Percentiles rank a stretch among this genome's conserved stretches.
These are phyloP conservation scores for Cenopis cana DNA, from an alignment of 2,888 invertebrate species.

Conservation along the genomic window DNA sequence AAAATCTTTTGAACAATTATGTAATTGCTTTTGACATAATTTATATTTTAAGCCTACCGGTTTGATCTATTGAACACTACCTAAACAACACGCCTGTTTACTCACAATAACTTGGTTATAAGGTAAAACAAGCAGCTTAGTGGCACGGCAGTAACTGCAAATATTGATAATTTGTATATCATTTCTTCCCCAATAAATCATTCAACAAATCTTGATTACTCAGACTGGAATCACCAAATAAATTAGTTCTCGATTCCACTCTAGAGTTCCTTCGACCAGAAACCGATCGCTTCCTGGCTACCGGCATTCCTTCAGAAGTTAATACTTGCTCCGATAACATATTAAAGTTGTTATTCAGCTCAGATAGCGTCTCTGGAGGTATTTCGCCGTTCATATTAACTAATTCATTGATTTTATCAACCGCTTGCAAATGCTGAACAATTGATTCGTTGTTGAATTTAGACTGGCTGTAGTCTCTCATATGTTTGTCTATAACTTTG, in stretches of 20 bases:
- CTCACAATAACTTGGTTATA: conserved; percentile 21
- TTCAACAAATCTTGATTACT: conserved; percentile 76
- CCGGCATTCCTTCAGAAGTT: conserved; percentile 54
- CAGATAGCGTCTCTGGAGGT: conserved; percentile 65
- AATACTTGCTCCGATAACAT: conserved; percentile 70
- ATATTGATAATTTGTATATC: conserved; percentile 55
- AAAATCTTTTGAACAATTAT: not conserved
- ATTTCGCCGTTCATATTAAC: conserved; percentile 69
- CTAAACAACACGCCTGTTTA: conserved; percentile 5
- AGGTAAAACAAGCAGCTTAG: not conserved
- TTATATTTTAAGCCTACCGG: not conserved
- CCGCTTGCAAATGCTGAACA: conserved; percentile 78
- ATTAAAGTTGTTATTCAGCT: conserved; percentile 78
- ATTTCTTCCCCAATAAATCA: conserved; percentile 78
- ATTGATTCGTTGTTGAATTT: conserved; percentile 79
- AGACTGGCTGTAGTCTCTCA: conserved; percentile 75
- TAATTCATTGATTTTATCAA: conserved; percentile 80
- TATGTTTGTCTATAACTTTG: conserved; percentile 81
- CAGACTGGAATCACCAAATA: conserved; percentile 72
- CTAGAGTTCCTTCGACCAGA: conserved; percentile 63
- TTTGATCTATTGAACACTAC: not conserved
- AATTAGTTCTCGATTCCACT: conserved; percentile 57
- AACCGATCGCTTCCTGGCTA: conserved; percentile 67
- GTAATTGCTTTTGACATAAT: not conserved
- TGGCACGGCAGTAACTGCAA: not conserved